phyloP scores from a whole-genome alignment of 1,140 invertebrate species.

The Philotrypesis tridentata region DNA sequence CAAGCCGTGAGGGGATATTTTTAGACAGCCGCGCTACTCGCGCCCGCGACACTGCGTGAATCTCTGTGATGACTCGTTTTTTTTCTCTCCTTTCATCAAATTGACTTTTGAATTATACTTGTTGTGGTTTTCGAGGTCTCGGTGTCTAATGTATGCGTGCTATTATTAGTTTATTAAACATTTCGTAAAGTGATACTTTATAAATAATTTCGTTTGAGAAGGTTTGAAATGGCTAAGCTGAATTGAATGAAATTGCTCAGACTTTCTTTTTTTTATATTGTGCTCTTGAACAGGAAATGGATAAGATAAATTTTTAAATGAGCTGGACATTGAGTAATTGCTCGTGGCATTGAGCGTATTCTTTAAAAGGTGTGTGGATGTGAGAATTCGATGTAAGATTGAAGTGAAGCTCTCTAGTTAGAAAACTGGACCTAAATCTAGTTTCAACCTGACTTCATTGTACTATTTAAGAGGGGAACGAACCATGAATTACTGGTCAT shows the following conservation, averaged over 20 bases:
- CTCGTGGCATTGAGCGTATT: not conserved
- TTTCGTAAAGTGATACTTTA: not conserved
- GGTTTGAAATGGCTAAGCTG: not conserved
- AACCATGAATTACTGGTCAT: not conserved
- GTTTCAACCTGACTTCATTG: conserved; percentile 11
- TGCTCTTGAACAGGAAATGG: not conserved
- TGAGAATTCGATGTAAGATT: conserved; percentile 1
- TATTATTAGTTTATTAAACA: not conserved
- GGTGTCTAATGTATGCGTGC: not conserved
- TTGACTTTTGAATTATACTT: conserved; percentile 10
- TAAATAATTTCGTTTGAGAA: not conserved
- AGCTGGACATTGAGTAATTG: not conserved
- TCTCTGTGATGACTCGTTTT: not conserved
- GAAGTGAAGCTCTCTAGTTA: not conserved
- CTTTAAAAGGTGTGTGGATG: not conserved
- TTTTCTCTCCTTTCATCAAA: not conserved
- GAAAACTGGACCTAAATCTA: not conserved
- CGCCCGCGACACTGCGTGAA: not conserved
- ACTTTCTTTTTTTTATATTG: not conserved
- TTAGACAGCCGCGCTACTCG: conserved; percentile 1
- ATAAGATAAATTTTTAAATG: not conserved
- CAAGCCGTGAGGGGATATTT: conserved; percentile 14
- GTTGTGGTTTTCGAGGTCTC: not conserved
- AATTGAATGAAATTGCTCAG: not conserved
- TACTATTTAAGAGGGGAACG: not conserved